Conservation (phyloP, 2,113 vertebrate species). For the Ornithorhynchus anatinus region DNA sequence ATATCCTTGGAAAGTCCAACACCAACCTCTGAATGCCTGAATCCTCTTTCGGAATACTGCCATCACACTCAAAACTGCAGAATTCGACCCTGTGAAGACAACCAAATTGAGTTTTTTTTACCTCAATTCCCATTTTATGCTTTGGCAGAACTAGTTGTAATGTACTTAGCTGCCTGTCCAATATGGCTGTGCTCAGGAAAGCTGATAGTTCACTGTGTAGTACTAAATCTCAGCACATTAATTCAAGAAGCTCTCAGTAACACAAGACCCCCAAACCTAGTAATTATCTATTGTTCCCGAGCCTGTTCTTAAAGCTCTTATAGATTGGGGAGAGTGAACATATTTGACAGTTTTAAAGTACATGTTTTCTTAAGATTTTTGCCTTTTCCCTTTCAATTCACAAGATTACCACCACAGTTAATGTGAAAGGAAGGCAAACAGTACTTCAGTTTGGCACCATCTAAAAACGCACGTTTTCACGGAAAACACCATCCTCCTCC, state of each 20-base stretch:
- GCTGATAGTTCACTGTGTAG: too few species aligned
- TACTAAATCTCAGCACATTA: not conserved
- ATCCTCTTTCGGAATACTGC: too few species aligned
- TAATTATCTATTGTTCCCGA: rapidly evolving
- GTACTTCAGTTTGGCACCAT: not conserved
- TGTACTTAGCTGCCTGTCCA: too few species aligned
- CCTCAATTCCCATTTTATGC: too few species aligned
- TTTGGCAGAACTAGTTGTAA: too few species aligned
- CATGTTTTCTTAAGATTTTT: not conserved
- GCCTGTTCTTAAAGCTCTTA: not conserved
- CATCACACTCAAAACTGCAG: too few species aligned
- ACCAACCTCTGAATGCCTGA: too few species aligned
- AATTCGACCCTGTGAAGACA: too few species aligned
- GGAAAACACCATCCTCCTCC: not conserved
- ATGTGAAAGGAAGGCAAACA: not conserved
- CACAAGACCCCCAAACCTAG: not conserved
- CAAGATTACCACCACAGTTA: not conserved
- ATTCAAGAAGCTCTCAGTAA: not conserved
- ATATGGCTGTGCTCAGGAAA: rapidly evolving
- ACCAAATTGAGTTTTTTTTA: too few species aligned
- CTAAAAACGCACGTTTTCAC: not conserved
- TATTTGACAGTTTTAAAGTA: not conserved
- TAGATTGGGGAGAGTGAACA: not conserved
- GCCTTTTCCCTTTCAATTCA: not conserved
- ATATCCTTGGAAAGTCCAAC: too few species aligned